Evolutionary conservation across 2,888 invertebrate genomes (phyloP).

Genomic region (Pterostichus niger): DNA sequence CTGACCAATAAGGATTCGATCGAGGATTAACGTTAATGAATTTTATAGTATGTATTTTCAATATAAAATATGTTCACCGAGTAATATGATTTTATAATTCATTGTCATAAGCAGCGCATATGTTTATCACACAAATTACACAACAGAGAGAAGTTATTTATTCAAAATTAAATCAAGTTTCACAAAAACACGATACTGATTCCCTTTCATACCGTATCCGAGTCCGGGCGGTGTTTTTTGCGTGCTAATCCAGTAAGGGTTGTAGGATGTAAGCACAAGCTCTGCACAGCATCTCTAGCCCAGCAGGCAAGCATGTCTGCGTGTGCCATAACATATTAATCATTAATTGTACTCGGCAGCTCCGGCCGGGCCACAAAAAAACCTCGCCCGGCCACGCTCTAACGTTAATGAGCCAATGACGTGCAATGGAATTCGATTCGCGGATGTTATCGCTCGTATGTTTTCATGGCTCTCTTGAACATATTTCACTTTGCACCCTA

Average conservation of each 20-base stretch:
- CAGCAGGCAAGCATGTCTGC: conserved; percentile 32
- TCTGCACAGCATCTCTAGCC: conserved; percentile 17
- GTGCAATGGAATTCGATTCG: conserved; percentile 65
- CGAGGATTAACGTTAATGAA: too few relatives aligned
- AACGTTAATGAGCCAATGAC: conserved; percentile 64
- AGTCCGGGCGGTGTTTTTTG: conserved; percentile 5
- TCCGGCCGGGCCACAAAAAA: conserved; percentile 12
- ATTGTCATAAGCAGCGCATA: neutral
- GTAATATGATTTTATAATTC: neutral
- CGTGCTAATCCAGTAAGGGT: conserved; percentile 23
- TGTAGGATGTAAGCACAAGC: conserved; percentile 9
- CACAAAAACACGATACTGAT: conserved; percentile 22
- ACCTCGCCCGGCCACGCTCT: conserved; percentile 8
- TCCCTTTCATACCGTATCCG: conserved; percentile 7
- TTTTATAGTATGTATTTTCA: neutral
- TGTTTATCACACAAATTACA: conserved; percentile 20
- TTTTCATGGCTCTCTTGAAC: conserved; percentile 13
- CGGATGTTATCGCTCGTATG: conserved; percentile 56
- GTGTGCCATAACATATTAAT: conserved; percentile 63
- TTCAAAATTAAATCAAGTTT: conserved; percentile 35
- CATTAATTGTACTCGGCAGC: conserved; percentile 60
- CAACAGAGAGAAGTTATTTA: neutral
- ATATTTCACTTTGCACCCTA: conserved; percentile 61
- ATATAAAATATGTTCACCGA: neutral
- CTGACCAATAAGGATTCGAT: too few relatives aligned